phyloP scores from a whole-genome alignment of 2,888 invertebrate genomes.

The Drosophila subquinaria region DNA sequence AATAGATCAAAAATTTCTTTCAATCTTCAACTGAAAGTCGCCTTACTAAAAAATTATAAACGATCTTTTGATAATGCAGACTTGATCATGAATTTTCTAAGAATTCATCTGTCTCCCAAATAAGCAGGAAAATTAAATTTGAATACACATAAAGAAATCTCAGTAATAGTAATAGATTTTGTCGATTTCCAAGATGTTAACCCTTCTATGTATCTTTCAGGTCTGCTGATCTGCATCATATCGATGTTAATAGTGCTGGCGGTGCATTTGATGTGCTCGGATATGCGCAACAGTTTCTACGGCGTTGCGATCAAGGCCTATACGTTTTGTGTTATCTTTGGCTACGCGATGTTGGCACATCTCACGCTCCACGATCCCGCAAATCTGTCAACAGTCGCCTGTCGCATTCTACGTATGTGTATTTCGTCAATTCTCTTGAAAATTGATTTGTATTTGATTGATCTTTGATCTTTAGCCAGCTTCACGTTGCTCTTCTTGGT shows the following conservation, averaged over 20 bases:
- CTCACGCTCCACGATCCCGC: slow-evolving; percentile 78
- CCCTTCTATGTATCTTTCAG: slow-evolving; percentile 40
- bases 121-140: background rate
- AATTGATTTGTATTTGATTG: background rate
- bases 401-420: slow-evolving; percentile 74
- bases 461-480: slow-evolving; percentile 58
- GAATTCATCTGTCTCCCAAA: no score
- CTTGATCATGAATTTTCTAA: no score
- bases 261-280: slow-evolving; percentile 76
- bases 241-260: slow-evolving; percentile 80
- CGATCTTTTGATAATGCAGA: no score
- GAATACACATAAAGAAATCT: background rate
- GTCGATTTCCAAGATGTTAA: background rate
- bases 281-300: slow-evolving; percentile 81
- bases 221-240: slow-evolving; percentile 78
- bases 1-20: no score
- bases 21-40: no score
- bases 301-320: slow-evolving; percentile 81
- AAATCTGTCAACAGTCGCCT: slow-evolving; percentile 67
- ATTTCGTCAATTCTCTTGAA: background rate
- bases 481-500: slow-evolving; percentile 73
- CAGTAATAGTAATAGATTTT: background rate
- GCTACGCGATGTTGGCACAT: slow-evolving; percentile 78
- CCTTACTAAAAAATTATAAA: background rate
- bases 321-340: slow-evolving; percentile 75